These are phyloP conservation scores for Drosophila trichaetosa DNA, from an alignment of 2,888 invertebrate species.

Conservation along the genomic window DNA sequence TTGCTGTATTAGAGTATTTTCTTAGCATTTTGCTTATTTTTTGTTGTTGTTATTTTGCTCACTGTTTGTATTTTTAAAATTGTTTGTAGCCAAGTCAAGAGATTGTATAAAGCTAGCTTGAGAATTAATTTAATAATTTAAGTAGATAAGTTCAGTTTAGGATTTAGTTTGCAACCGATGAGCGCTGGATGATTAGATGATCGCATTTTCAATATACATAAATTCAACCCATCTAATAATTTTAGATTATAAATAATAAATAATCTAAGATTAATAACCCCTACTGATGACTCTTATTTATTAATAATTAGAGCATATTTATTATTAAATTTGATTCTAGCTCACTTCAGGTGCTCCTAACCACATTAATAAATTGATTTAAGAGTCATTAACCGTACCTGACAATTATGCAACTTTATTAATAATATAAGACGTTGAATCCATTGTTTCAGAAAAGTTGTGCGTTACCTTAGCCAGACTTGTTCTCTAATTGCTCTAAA, in stretches of 20 bases:
- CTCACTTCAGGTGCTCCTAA: not conserved
- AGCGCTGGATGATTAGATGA: not conserved
- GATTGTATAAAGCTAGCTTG: not conserved
- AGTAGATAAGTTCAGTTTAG: not conserved
- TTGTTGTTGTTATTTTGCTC: not conserved
- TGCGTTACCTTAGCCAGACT: slow-evolving; percentile 34
- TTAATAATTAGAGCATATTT: not conserved
- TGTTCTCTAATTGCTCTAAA: slow-evolving; percentile 57
- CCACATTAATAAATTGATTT: not conserved
- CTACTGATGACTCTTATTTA: not conserved
- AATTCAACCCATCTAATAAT: not conserved
- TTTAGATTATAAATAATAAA: not conserved
- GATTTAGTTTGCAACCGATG: not conserved
- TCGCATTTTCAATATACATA: not conserved
- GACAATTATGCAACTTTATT: slow-evolving; percentile 19
- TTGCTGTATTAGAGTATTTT: slow-evolving; percentile 14
- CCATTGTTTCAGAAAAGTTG: slow-evolving; percentile 42
- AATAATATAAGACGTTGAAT: slow-evolving; percentile 22
- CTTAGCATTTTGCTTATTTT: not conserved
- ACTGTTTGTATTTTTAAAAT: not conserved
- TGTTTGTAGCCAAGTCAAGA: not conserved
- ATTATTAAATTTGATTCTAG: not conserved
- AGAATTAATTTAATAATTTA: not conserved
- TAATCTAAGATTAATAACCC: not conserved
- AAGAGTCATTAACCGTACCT: slow-evolving; percentile 16